These are phyloP conservation scores for Rissa tridactyla DNA, from an alignment of 2,113 vertebrate genomes.

Conservation along the genomic window DNA sequence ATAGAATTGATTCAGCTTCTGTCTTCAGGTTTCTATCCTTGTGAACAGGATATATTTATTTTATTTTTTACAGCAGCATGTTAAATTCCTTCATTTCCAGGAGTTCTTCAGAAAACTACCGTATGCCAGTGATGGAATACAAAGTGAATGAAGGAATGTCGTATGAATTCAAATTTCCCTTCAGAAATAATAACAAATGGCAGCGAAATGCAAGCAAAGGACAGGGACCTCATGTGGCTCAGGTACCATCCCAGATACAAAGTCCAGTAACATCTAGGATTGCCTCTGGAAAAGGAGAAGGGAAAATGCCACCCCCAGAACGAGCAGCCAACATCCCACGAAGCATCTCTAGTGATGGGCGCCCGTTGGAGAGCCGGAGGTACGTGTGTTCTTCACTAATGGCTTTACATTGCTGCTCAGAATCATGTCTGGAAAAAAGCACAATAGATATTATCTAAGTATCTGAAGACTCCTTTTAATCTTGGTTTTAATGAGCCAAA, in stretches of 20 bases:
- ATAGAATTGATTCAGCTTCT: not conserved
- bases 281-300: constrained; percentile 76
- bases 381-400: not conserved
- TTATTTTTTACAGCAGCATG: not conserved
- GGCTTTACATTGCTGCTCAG: not conserved
- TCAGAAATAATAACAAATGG: constrained; percentile 92
- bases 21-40: not conserved
- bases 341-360: constrained; percentile 93
- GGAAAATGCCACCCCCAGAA: constrained; percentile 83
- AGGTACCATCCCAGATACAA: constrained; percentile 84
- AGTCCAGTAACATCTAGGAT: constrained; percentile 75
- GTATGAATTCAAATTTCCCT: constrained; percentile 93
- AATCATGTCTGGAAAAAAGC: not conserved
- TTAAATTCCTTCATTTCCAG: constrained; percentile 62
- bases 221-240: constrained; percentile 82
- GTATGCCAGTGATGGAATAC: constrained; percentile 94
- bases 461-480: not conserved
- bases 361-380: constrained; percentile 88
- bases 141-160: constrained; percentile 92
- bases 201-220: constrained; percentile 85
- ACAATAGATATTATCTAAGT: too few species aligned
- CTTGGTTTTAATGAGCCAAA: not conserved
- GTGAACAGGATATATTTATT: not conserved
- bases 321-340: constrained; percentile 86
- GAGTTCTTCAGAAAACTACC: constrained; percentile 93